Percentiles rank a stretch among this genome's conserved stretches.
Conservation (phyloP, 2,113 vertebrate genomes). For the Albula glossodonta region DNA sequence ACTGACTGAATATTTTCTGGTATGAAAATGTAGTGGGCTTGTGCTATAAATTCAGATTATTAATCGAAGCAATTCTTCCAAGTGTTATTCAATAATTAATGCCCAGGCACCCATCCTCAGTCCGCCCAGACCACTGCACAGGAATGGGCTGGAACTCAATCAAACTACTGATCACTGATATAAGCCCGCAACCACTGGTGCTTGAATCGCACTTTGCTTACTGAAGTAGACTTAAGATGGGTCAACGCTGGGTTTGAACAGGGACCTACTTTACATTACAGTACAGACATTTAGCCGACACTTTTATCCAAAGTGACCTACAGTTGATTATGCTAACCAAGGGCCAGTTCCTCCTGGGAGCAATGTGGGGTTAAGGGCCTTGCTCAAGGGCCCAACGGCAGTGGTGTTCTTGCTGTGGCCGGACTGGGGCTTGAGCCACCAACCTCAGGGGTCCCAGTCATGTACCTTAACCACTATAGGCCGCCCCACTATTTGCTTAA, state of each 20-base stretch:
- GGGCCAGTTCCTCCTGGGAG: no score
- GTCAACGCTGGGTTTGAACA: background rate
- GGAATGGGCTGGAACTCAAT: constrained; percentile 44
- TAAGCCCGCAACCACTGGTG: constrained; percentile 1
- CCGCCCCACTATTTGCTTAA: no score
- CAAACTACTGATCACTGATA: constrained; percentile 52
- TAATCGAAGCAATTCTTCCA: constrained; percentile 49
- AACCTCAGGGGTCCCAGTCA: no score
- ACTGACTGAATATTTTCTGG: constrained; percentile 56
- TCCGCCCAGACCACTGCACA: constrained; percentile 52
- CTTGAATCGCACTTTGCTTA: background rate
- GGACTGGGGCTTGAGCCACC: no score
- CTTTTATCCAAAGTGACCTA: no score
- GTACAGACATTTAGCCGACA: no score
- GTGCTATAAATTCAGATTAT: constrained; percentile 52
- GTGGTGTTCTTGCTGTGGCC: no score
- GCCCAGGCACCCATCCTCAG: constrained; percentile 42
- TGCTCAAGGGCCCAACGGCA: no score
- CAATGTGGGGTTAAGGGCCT: no score
- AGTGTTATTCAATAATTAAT: constrained; percentile 62
- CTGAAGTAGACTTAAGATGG: background rate
- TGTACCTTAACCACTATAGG: no score
- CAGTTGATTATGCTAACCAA: no score
- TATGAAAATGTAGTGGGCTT: constrained; percentile 57
- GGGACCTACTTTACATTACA: background rate